Percentiles rank a stretch among this genome's conserved stretches.
Evolutionary conservation across 2,888 invertebrate genomes (phyloP).

Genomic region (Malthinus flaveolus): DNA sequence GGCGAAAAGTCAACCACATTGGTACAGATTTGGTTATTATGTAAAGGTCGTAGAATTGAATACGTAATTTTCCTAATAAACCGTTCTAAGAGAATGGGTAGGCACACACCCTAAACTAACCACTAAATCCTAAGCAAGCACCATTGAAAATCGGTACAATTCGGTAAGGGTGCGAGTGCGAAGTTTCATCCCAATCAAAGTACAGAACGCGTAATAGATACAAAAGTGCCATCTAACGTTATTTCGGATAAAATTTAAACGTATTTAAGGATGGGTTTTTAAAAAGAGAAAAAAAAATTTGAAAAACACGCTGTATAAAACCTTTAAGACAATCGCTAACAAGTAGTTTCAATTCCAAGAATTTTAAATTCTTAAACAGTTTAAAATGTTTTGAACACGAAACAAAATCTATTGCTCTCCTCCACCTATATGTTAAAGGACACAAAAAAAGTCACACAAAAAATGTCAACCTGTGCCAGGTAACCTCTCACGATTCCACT

Average conservation of each 20-base stretch:
- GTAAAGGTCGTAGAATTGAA: too few relatives aligned
- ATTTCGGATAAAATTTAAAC: background rate
- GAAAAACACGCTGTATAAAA: conserved; percentile 28
- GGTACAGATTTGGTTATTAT: too few relatives aligned
- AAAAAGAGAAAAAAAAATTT: conserved; percentile 8
- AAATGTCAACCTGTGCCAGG: conserved; percentile 48
- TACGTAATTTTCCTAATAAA: too few relatives aligned
- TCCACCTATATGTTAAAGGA: conserved; percentile 49
- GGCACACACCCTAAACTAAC: too few relatives aligned
- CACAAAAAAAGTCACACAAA: conserved; percentile 43
- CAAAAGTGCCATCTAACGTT: too few relatives aligned
- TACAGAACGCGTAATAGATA: too few relatives aligned
- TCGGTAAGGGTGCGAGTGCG: too few relatives aligned
- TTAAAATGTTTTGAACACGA: conserved; percentile 55
- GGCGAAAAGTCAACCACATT: too few relatives aligned
- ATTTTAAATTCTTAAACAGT: conserved; percentile 54
- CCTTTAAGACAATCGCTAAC: conserved; percentile 52
- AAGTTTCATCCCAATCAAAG: too few relatives aligned
- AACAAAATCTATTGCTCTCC: conserved; percentile 54
- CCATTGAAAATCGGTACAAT: too few relatives aligned
- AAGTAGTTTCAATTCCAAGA: conserved; percentile 55
- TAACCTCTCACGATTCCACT: conserved; percentile 47
- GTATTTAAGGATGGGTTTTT: conserved; percentile 4
- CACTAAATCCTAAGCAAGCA: too few relatives aligned
- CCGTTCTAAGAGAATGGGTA: too few relatives aligned